These are phyloP conservation scores for Aporophyla nigra DNA, from an alignment of 2,888 invertebrate species.

Conservation along the genomic window DNA sequence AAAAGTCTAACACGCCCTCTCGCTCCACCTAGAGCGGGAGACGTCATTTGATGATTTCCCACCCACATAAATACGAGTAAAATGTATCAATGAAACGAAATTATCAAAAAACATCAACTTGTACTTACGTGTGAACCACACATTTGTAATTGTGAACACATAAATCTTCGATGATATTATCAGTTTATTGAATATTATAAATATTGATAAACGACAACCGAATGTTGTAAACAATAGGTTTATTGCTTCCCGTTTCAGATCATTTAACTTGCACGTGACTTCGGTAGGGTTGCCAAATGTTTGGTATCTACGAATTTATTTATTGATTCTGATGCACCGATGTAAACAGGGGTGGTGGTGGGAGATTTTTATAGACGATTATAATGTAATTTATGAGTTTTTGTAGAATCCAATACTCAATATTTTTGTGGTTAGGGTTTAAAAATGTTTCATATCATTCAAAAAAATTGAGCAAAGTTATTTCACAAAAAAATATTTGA, in stretches of 20 bases:
- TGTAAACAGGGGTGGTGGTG: slow-evolving; percentile 55
- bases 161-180: slow-evolving; percentile 72
- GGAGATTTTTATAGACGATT: slow-evolving; percentile 60
- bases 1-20: no score
- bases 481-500: neutral
- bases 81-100: neutral
- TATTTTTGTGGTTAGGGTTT: slow-evolving; percentile 1
- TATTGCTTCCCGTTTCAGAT: slow-evolving; percentile 87
- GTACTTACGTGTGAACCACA: slow-evolving; percentile 43
- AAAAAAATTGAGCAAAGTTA: no score
- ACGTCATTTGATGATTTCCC: no score
- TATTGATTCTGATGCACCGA: slow-evolving; percentile 68
- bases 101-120: slow-evolving; percentile 2
- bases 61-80: no score
- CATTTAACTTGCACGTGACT: slow-evolving; percentile 88
- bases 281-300: slow-evolving; percentile 83
- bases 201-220: slow-evolving; percentile 86
- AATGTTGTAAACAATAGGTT: slow-evolving; percentile 86
- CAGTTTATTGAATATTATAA: slow-evolving; percentile 77
- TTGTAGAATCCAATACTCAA: slow-evolving; percentile 31
- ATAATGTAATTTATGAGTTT: slow-evolving; percentile 53
- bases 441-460: neutral
- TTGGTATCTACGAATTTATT: slow-evolving; percentile 78
- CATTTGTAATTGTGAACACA: slow-evolving; percentile 45
- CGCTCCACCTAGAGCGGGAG: no score